Evolutionary conservation across 2,113 vertebrate species (phyloP), one percentile per base, ranked within the genome.

Genomic region (Xenopus laevis): DNA sequence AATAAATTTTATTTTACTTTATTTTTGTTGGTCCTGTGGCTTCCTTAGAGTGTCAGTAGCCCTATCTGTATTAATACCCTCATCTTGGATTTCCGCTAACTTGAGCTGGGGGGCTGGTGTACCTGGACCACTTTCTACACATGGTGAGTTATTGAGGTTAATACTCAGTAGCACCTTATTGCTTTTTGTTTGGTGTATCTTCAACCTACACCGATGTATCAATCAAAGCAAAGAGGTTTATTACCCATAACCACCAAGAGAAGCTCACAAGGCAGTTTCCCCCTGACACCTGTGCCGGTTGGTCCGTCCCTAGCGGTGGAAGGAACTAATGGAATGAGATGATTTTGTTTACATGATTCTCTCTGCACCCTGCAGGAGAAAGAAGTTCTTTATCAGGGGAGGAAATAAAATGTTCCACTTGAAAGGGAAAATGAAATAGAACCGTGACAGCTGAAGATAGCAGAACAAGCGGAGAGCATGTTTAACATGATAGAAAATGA

Each of bases 401-500:
- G 55, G 46, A 75, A 75, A 69, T 63, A 63, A 68, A 75, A 33
- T 45, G 46, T 69, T 75, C 27, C 66, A 69, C 73, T 68, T 75
- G 58, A 75, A 74, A 68, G 27, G 58, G 2, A 63, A 61, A 75
- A 75, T 69, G 63, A 75, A 75, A 63, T 69, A 68, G 65, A 62
- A 69, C 16, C 58, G 65, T 75, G 73, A 75, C 65, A 75, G 73
- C 16, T 62, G 73, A 69, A 75, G 61, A 69, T 23, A 23, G 66
- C 57, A 69, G 66, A 67, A 75, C 73, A 75, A 75, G 58, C 58
- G 13, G 47, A 58, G 65, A 75, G 23, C 57, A 59, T 75, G 73
- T 75, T 69, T 75, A 69, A 69, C 73, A 69, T 75, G 73, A 75
- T 66, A 68, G 65, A n/a, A 21, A 75, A 33, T 47, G 46, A 23